Evolutionary conservation across 2,797 vertebrate species (phyloP).

Genomic region (Sebastes umbrosus): DNA sequence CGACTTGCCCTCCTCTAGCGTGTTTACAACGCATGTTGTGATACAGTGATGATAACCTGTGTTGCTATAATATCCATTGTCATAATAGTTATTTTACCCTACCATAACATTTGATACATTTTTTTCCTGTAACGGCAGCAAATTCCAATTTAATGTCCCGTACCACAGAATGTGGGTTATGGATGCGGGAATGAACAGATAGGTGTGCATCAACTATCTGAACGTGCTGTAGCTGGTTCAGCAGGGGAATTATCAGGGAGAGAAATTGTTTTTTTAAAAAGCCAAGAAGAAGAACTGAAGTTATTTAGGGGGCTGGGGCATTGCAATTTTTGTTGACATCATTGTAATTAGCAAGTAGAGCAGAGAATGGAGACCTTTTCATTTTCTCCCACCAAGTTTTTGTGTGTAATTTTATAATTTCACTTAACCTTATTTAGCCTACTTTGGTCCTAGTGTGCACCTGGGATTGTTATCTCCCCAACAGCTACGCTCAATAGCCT

Average conservation of each 20-base stretch:
- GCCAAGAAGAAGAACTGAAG: conserved; percentile 17
- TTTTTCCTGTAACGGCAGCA: not conserved
- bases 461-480: not conserved
- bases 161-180: not conserved
- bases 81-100: not conserved
- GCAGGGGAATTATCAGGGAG: conserved; percentile 9
- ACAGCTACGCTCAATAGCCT: not conserved
- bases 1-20: not conserved
- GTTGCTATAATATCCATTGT: not conserved
- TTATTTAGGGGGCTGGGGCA: conserved; percentile 31
- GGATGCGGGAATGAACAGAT: conserved; percentile 29
- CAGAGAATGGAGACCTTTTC: conserved; percentile 29
- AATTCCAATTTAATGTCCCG: not conserved
- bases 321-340: conserved; percentile 29
- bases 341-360: conserved; percentile 48
- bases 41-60: not conserved
- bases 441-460: not conserved
- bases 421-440: not conserved
- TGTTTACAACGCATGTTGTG: conserved; percentile 7
- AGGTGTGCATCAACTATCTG: not conserved
- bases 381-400: conserved; percentile 24
- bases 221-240: conserved; percentile 46
- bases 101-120: not conserved
- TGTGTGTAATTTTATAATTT: conserved; percentile 27
- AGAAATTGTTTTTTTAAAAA: not conserved